phyloP scores from a whole-genome alignment of 2,888 invertebrate species.

The Aplocera efformata region DNA sequence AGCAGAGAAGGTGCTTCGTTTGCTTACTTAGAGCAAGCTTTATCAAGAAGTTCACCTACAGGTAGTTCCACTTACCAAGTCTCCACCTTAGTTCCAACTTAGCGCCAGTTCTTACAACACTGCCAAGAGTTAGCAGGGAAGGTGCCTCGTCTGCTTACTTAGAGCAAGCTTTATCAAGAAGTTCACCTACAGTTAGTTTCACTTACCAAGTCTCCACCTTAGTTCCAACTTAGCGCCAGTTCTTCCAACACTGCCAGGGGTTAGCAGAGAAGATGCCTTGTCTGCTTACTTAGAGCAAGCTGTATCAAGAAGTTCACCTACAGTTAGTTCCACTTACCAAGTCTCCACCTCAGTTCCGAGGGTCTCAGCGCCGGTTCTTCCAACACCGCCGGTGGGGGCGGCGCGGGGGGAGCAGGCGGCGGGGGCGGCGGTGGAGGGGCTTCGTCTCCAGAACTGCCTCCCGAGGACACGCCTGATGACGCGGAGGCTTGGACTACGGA shows the following conservation, averaged over 20 bases:
- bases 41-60: no score
- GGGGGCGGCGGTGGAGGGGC: conserved; percentile 87
- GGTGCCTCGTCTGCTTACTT: no score
- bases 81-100: no score
- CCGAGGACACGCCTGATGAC: conserved; percentile 68
- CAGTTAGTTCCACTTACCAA: conserved; percentile 62
- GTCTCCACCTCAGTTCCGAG: conserved; percentile 78
- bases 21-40: no score
- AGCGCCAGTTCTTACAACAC: no score
- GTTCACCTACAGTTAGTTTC: no score
- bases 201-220: conserved; percentile 69
- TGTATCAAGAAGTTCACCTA: no score
- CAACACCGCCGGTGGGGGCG: conserved; percentile 74
- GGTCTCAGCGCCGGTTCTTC: conserved; percentile 85
- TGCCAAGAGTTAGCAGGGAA: no score
- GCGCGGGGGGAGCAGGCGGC: conserved; percentile 78
- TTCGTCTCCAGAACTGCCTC: conserved; percentile 67
- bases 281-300: no score
- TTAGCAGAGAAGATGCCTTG: conserved; percentile 85
- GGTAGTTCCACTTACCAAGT: no score
- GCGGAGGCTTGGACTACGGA: conserved; percentile 54
- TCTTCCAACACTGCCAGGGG: conserved; percentile 84
- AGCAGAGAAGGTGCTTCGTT: no score
- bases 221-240: conserved; percentile 83
- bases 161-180: no score